These are phyloP conservation scores for Stenoptilia bipunctidactyla DNA, from an alignment of 2,888 invertebrate species.

Conservation along the genomic window DNA sequence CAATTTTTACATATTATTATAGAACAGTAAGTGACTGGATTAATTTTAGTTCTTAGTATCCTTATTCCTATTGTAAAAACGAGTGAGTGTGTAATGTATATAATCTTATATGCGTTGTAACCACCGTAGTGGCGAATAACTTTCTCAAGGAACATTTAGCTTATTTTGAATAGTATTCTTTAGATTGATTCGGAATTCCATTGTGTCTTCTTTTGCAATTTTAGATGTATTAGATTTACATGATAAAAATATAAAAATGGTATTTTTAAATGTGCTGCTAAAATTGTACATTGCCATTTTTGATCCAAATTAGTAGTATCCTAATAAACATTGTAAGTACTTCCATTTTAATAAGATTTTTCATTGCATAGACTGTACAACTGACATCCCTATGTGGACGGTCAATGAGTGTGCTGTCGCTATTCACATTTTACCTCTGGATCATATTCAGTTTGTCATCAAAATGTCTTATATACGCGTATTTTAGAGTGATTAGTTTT, in stretches of 20 bases:
- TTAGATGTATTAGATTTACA: constrained; percentile 45
- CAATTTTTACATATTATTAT: constrained; percentile 55
- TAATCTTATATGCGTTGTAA: constrained; percentile 47
- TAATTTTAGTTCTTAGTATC: constrained; percentile 54
- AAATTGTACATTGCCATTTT: constrained; percentile 51
- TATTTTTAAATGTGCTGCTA: constrained; percentile 49
- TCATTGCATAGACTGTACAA: constrained; percentile 56
- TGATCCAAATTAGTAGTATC: constrained; percentile 58
- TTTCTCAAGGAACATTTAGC: not conserved
- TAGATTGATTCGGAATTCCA: constrained; percentile 33
- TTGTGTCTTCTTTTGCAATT: constrained; percentile 53
- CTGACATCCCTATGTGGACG: constrained; percentile 44
- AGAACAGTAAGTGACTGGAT: constrained; percentile 63
- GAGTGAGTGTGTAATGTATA: constrained; percentile 66
- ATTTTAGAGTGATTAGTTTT: not conserved
- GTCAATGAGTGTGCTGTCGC: constrained; percentile 40
- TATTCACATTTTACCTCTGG: constrained; percentile 48
- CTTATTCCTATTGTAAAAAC: constrained; percentile 65
- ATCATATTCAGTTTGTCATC: constrained; percentile 14
- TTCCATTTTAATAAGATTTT: constrained; percentile 67
- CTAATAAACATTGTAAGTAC: constrained; percentile 58
- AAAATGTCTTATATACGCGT: constrained; percentile 3
- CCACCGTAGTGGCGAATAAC: constrained; percentile 19
- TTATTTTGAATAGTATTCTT: constrained; percentile 13
- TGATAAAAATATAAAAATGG: constrained; percentile 45